These are phyloP conservation scores for Athene noctua DNA, from an alignment of 2,113 vertebrate genomes.

Conservation along the genomic window DNA sequence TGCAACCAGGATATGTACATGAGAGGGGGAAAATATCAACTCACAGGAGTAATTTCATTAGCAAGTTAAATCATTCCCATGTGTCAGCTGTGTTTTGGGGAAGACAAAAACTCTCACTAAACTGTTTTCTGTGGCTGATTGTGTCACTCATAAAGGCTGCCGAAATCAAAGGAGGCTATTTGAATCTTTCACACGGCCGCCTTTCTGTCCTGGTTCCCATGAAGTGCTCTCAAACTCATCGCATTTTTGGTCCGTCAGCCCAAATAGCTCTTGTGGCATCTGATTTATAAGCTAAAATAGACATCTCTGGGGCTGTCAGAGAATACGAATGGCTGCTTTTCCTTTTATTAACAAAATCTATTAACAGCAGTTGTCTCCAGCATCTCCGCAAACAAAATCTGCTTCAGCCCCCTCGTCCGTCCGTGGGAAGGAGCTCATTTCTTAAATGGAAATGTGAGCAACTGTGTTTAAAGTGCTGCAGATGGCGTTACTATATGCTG, in stretches of 20 bases:
- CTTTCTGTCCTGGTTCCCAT: background rate
- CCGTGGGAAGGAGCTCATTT: background rate
- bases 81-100: background rate
- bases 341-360: background rate
- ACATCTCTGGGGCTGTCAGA: background rate
- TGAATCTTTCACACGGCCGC: background rate
- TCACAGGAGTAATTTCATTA: conserved; percentile 21
- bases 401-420: background rate
- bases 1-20: background rate
- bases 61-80: background rate
- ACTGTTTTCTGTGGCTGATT: background rate
- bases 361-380: background rate
- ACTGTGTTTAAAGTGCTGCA: background rate
- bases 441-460: background rate
- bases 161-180: background rate
- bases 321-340: background rate
- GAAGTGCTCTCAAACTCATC: background rate
- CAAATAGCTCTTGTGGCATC: background rate
- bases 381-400: background rate
- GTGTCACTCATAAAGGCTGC: background rate
- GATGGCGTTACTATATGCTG: background rate
- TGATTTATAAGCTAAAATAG: background rate
- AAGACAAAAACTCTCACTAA: background rate
- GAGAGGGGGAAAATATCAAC: background rate
- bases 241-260: background rate